Base-by-base conservation (phyloP, 2,113 vertebrate species). In the Cathartes aura region DNA sequence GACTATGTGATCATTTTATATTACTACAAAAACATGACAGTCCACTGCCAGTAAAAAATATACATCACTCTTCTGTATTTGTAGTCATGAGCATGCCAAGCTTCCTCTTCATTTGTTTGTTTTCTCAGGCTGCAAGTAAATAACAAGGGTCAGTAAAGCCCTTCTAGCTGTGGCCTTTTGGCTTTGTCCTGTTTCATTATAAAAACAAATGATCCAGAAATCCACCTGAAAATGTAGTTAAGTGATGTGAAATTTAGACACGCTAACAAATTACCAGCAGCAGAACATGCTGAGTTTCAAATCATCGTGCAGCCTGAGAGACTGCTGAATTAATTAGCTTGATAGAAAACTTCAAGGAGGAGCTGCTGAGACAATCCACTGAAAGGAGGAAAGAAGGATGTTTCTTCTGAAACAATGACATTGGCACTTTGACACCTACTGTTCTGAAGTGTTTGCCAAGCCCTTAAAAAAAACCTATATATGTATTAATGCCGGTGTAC, bases 201-300 rank as follows among this genome's bases (percentile, higher is more conserved):
- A 55, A 90, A 83, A 27, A 43, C n/a, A 81, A 75, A 52, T 15
- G 36, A 81, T 53, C 40, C 21, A 1, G 50, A 96, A 96, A 88
- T 64, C 9, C 38, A 88, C 60, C 81, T 68, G 88, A 90, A 91
- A 88, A 90, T 22, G 9, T 26, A 59, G 75, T 55, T 87, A 78
- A 83, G 24, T n/a, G n/a, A 38, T 90, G 45, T 48, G 64, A 85
- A 91, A 82, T 89, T 56, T 78, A 82, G 78, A 34, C 36, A 72
- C 6, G 0, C 27, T 68, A 67, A 64, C 32, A 87, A 92, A 85
- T 96, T 45, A 58, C 40, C 53, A 34, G 63, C 23, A 60, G 79
- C 40, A 79, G 82, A 89, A 43, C 80, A 76, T 47, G 71, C 87
- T 90, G 89, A 68, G 62, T 82, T 92, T 85, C 68, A 91, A 94